A percentile compares a stretch with the other conserved stretches of the same genome.
Conservation (phyloP, 2,888 invertebrate genomes). For the Leptinotarsa juncta region DNA sequence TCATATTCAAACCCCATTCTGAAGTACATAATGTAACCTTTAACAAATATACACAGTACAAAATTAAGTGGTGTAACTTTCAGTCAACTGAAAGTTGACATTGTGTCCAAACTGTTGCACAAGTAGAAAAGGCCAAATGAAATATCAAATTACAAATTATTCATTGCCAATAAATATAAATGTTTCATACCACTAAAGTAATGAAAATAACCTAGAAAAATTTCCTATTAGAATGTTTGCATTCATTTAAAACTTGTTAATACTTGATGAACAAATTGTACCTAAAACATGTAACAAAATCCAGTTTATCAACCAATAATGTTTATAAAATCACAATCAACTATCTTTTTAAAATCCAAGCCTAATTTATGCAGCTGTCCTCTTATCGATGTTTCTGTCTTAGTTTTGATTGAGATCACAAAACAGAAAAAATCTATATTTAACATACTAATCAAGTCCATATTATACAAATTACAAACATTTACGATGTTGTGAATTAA, state of each 20-base stretch:
- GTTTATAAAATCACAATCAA: constrained; percentile 3
- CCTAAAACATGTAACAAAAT: constrained; percentile 1
- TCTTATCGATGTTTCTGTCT: background rate
- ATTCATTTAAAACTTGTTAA: background rate
- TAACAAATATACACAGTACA: constrained; percentile 8
- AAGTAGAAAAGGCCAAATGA: too few relatives aligned
- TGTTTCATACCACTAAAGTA: background rate
- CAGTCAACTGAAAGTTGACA: too few relatives aligned
- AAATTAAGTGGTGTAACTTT: background rate
- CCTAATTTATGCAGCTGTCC: background rate
- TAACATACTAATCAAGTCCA: background rate
- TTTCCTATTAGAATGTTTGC: background rate
- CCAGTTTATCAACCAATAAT: background rate
- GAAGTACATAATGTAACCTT: background rate
- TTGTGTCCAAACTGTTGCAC: too few relatives aligned
- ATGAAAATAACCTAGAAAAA: background rate
- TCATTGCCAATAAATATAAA: background rate
- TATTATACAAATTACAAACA: background rate
- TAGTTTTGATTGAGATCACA: background rate
- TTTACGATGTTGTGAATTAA: too few relatives aligned
- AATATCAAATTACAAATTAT: background rate
- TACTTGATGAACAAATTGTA: constrained; percentile 1
- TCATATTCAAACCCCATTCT: background rate
- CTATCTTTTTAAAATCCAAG: background rate
- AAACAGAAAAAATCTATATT: background rate